Base-by-base conservation (phyloP, 2,113 vertebrate genomes). In the Alethe castanea region DNA sequence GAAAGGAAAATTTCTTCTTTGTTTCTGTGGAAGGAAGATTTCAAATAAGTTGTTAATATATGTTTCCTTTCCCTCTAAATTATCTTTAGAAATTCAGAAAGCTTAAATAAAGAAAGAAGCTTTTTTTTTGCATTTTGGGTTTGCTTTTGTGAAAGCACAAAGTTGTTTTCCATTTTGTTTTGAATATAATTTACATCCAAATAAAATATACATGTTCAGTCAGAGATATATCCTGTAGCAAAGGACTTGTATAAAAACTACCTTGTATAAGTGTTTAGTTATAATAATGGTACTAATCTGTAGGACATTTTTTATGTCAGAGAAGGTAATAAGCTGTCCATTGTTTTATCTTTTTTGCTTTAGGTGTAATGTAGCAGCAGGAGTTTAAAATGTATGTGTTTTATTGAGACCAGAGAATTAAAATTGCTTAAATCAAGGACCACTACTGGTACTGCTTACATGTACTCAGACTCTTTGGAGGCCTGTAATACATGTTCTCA, bases 71-170 rank as follows among this genome's bases (percentile, higher is more conserved):
- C n/a, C 22, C 19, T 69, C 19, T 62, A 90, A 71, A 56, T 66
- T 74, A 4, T 89, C 28, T 81, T 12, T 53, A 69, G 40, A 90
- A 85, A 81, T 87, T 54, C 8, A 52, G 61, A 86, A 79, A 84
- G n/a, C 25, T 91, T 91, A 20, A 62, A 91, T 60, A 19, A 50
- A 62, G 13, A 54, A 66, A 70, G 36, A 73, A 76, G 8, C 19
- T 76, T 48, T 9, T 45, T 44, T 78, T 79, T 90, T 74, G n/a
- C 5, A 24, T 72, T 89, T 91, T 78, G 44, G 19, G 17, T 47
- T 92, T 93, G 36, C 61, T 90, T 94, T 86, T 85, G 44, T 88
- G 76, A 91, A 87, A 92, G 44, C 65, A 72, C 15, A 74, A 47
- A 79, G 66, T 35, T 70, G 26, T 59, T 87, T 84, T 56, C n/a